phyloP scores from a whole-genome alignment of 2,113 vertebrate species.

The Natator depressus region DNA sequence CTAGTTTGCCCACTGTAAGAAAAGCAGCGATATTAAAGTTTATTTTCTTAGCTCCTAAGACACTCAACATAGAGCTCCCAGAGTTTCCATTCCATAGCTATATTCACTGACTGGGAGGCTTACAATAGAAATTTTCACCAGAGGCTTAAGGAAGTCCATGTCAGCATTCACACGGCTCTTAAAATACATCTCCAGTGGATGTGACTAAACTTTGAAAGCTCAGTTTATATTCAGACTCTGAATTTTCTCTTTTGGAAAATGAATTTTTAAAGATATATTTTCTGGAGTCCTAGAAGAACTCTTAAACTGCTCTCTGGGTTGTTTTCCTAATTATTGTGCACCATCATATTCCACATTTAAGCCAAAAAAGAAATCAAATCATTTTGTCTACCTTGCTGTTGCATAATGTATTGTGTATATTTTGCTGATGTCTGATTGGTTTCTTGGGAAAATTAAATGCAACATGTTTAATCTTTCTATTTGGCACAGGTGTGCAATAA shows the following conservation, averaged over 20 bases:
- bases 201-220: background rate
- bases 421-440: background rate
- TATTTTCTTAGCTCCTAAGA: background rate
- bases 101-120: background rate
- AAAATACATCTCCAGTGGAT: background rate
- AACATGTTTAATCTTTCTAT: constrained; percentile 35
- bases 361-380: background rate
- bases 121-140: background rate
- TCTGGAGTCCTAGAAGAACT: background rate
- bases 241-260: background rate
- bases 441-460: background rate
- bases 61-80: background rate
- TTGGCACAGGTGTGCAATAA: constrained; percentile 38
- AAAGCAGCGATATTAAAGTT: background rate
- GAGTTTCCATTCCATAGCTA: background rate
- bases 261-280: background rate
- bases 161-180: background rate
- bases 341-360: background rate
- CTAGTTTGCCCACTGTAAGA: background rate
- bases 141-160: background rate
- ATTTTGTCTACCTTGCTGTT: background rate
- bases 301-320: background rate
- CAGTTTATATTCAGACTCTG: background rate
- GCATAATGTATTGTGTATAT: background rate
- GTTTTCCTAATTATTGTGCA: rapidly evolving